phyloP scores from a whole-genome alignment of 2,888 invertebrate species.

The Germaria angustata region DNA sequence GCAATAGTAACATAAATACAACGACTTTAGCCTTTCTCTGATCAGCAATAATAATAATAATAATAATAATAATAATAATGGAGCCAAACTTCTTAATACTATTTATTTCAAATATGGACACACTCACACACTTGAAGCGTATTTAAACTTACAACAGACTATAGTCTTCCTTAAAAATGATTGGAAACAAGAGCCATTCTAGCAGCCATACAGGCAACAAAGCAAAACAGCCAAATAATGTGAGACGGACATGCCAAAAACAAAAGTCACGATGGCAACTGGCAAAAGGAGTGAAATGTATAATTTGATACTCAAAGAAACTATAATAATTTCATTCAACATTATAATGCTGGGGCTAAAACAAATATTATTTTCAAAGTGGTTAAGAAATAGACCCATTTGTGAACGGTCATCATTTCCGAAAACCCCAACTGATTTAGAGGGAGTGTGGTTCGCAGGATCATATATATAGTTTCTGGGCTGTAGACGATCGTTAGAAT shows the following conservation, averaged over 20 bases:
- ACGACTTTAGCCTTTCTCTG: neutral
- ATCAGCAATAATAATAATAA: conserved; percentile 31
- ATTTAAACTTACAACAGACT: neutral
- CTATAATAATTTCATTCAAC: too few species aligned
- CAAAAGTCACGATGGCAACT: neutral
- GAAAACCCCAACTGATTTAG: too few species aligned
- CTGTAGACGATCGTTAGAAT: too few species aligned
- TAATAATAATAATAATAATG: conserved; percentile 38
- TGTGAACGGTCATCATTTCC: too few species aligned
- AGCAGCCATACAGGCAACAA: neutral
- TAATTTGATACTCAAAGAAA: too few species aligned
- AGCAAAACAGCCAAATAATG: neutral
- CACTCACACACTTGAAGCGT: neutral
- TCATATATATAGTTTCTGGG: too few species aligned
- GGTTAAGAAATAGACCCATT: too few species aligned
- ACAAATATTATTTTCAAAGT: too few species aligned
- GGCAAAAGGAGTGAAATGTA: neutral
- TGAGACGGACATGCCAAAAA: neutral
- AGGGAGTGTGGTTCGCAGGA: too few species aligned
- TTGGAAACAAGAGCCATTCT: neutral
- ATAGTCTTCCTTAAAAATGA: neutral
- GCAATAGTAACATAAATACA: neutral
- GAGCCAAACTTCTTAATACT: conserved; percentile 37
- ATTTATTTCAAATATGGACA: conserved; percentile 17
- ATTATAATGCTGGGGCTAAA: too few species aligned